Conservation (phyloP, 1,140 invertebrate species). For the Melanaphis sacchari region DNA sequence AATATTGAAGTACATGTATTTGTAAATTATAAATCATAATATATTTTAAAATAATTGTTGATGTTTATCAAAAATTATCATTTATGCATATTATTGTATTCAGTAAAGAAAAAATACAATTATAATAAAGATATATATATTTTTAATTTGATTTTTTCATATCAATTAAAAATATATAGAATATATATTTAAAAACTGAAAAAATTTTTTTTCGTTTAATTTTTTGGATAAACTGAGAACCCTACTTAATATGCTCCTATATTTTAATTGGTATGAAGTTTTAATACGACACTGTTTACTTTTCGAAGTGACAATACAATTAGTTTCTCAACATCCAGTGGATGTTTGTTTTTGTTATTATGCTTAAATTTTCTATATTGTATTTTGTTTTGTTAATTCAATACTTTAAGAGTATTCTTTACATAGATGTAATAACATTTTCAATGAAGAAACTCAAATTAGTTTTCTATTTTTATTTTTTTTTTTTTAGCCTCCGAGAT, state of each 20-base stretch:
- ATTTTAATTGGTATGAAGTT: not conserved
- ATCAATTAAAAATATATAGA: no score
- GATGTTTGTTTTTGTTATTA: not conserved
- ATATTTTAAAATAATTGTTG: no score
- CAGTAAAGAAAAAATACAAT: not conserved
- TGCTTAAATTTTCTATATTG: not conserved
- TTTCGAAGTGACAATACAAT: not conserved
- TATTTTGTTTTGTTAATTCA: not conserved
- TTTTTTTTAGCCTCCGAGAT: not conserved
- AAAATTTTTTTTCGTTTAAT: no score
- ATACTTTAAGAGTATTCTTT: not conserved
- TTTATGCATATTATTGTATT: not conserved
- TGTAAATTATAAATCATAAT: no score
- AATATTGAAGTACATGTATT: no score
- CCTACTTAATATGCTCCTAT: no score
- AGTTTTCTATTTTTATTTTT: not conserved
- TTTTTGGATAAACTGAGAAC: no score
- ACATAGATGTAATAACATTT: not conserved
- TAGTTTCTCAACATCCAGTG: not conserved
- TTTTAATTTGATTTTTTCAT: no score
- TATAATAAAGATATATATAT: no score
- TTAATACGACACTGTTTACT: not conserved
- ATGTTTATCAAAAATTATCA: no score
- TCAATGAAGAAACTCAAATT: not conserved
- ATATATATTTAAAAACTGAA: no score